phyloP scores from a whole-genome alignment of 2,888 invertebrate genomes.

The Nemapogon koenigi region DNA sequence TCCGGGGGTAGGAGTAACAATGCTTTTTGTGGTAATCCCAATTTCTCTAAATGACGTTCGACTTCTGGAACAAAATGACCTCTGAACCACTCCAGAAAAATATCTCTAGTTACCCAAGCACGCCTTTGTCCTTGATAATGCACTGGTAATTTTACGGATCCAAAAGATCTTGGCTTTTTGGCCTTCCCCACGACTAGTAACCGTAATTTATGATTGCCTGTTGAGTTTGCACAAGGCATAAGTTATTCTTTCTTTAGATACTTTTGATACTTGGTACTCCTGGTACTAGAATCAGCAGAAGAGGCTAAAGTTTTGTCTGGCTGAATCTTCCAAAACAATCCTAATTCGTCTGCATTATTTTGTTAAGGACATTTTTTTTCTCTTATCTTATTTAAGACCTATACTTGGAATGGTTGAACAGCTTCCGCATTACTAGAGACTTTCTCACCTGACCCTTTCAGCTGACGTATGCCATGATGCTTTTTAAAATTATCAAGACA shows the following conservation, averaged over 20 bases:
- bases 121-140: constrained; percentile 10
- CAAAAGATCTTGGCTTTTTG: constrained; percentile 13
- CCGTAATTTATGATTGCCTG: constrained; percentile 11
- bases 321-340: constrained; percentile 6
- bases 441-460: constrained; percentile 9
- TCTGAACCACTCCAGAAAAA: constrained; percentile 12
- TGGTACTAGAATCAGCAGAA: no score
- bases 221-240: constrained; percentile 8
- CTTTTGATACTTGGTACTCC: constrained; percentile 11
- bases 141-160: constrained; percentile 12
- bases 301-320: constrained; percentile 10
- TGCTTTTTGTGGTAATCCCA: constrained; percentile 10
- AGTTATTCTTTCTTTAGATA: constrained; percentile 11
- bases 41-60: constrained; percentile 11
- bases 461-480: constrained; percentile 7
- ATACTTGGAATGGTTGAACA: constrained; percentile 8
- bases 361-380: constrained; percentile 1
- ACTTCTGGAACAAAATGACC: constrained; percentile 13
- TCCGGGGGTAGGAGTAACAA: constrained; percentile 9
- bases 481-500: not conserved
- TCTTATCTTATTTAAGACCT: constrained; percentile 8
- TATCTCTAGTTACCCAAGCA: constrained; percentile 12
- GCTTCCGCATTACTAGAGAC: constrained; percentile 7
- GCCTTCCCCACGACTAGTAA: constrained; percentile 13
- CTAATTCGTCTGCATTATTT: constrained; percentile 5